These are phyloP conservation scores for Heliconius eleuchia DNA, from an alignment of 1,140 invertebrate species.

Conservation along the genomic window DNA sequence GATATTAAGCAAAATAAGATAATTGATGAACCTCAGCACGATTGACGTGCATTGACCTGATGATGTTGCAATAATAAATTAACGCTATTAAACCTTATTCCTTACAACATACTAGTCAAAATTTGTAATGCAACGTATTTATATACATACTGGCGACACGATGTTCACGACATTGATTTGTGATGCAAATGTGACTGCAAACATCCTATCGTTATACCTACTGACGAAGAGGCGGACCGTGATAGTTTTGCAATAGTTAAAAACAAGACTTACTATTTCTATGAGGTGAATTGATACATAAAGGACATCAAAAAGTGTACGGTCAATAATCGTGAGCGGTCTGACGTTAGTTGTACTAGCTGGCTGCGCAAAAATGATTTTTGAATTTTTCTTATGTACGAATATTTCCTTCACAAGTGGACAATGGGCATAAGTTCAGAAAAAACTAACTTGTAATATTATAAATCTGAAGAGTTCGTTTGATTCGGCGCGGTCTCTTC, in stretches of 20 bases:
- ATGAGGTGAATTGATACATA: slow-evolving; percentile 16
- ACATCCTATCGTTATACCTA: slow-evolving; percentile 54
- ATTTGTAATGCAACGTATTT: slow-evolving; percentile 20
- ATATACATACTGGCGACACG: slow-evolving; percentile 29
- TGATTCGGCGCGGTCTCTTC: too few relatives aligned
- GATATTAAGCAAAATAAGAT: not conserved
- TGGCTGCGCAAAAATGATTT: too few relatives aligned
- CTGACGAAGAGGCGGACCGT: slow-evolving; percentile 39
- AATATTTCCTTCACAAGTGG: too few relatives aligned
- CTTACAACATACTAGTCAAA: slow-evolving; percentile 32
- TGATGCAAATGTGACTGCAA: slow-evolving; percentile 61
- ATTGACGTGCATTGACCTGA: slow-evolving; percentile 44
- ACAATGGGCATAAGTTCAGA: too few relatives aligned
- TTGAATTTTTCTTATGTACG: too few relatives aligned
- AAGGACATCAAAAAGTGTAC: not conserved
- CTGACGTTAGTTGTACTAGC: too few relatives aligned
- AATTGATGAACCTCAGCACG: slow-evolving; percentile 45
- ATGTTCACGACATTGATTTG: slow-evolving; percentile 55
- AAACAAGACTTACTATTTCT: slow-evolving; percentile 26
- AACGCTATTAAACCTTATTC: slow-evolving; percentile 24
- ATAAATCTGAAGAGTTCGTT: too few relatives aligned
- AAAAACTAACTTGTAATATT: too few relatives aligned
- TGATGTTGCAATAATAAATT: slow-evolving; percentile 14
- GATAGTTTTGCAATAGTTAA: slow-evolving; percentile 42
- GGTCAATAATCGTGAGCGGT: too few relatives aligned